Evolutionary conservation across 2,797 vertebrate genomes (phyloP).

Genomic region (Catamblyrhynchus diadema): DNA sequence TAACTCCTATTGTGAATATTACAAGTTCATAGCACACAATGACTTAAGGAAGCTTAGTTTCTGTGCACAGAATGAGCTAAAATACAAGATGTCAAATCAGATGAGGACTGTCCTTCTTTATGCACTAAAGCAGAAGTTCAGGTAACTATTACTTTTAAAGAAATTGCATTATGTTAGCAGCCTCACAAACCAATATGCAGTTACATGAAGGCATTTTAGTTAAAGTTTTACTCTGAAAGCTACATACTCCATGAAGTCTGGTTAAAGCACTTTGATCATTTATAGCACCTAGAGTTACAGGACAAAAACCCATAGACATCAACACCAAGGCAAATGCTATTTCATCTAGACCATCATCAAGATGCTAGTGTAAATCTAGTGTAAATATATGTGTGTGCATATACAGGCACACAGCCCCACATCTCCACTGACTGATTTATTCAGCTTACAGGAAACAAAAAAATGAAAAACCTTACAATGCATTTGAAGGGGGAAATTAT

Average conservation of each 20-base stretch:
- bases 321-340: background rate
- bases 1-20: background rate
- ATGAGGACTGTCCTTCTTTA: background rate
- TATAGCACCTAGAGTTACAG: background rate
- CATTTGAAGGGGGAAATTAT: background rate
- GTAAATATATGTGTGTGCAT: fast-evolving
- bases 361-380: background rate
- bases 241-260: background rate
- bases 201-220: background rate
- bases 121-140: background rate
- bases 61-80: background rate
- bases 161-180: background rate
- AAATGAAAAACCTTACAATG: background rate
- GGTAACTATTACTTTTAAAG: background rate
- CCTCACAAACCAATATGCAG: background rate
- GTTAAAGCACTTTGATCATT: background rate
- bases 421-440: background rate
- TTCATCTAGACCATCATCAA: background rate
- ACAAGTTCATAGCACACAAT: background rate
- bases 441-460: background rate
- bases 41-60: background rate
- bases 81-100: background rate
- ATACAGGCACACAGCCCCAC: background rate
- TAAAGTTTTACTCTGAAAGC: background rate
- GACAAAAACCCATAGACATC: background rate